Percentiles rank a stretch among this genome's conserved stretches.
phyloP scores from a whole-genome alignment of 2,797 vertebrate genomes.

The Corythornis leucogaster region DNA sequence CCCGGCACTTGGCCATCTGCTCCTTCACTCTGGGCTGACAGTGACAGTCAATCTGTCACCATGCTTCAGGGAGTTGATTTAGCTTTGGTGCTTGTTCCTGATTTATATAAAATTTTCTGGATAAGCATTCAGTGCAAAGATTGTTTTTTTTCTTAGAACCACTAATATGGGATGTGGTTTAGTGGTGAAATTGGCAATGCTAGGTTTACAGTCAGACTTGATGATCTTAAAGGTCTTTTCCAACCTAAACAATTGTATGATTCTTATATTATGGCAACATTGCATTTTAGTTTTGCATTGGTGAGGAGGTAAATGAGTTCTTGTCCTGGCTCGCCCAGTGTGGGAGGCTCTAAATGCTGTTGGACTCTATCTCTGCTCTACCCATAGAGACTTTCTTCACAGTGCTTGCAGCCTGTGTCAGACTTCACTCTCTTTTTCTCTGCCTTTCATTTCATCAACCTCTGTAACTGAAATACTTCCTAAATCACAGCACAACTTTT shows the following conservation, averaged over 20 bases:
- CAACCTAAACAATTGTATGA: not conserved
- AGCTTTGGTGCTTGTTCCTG: not conserved
- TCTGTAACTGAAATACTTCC: not conserved
- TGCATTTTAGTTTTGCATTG: not conserved
- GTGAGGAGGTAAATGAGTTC: not conserved
- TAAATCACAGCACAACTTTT: fast-evolving
- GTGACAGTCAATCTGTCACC: not conserved
- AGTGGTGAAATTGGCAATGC: not conserved
- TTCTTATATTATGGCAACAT: not conserved
- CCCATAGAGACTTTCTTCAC: not conserved
- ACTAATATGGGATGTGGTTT: not conserved
- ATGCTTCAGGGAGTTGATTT: not conserved
- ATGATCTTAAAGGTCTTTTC: not conserved
- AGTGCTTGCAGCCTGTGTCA: not conserved
- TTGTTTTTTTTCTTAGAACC: not conserved
- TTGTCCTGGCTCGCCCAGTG: not conserved
- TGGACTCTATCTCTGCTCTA: not conserved
- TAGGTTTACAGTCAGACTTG: not conserved
- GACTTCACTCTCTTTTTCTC: not conserved
- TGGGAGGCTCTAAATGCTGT: not conserved
- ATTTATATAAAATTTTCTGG: not conserved
- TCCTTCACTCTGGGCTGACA: not conserved
- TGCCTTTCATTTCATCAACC: not conserved
- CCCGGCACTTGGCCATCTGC: not conserved
- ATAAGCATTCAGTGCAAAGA: not conserved